Conservation (phyloP, 2,113 vertebrate species). For the Elaphurus davidianus region DNA sequence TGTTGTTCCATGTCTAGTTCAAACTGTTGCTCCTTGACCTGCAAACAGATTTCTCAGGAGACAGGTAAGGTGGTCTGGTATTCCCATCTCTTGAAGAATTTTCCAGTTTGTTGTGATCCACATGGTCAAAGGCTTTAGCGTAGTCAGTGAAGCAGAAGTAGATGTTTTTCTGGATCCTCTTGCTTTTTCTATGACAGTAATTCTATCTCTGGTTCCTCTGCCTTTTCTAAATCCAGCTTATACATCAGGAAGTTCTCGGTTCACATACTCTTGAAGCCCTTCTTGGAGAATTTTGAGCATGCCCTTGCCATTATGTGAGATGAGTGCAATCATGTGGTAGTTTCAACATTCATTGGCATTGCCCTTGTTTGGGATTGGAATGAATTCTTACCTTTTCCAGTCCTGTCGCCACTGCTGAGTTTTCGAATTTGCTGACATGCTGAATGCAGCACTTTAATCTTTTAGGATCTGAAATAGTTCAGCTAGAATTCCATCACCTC, state of each 20-base stretch:
- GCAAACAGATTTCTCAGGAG: background rate
- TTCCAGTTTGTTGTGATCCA: background rate
- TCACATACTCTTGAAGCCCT: background rate
- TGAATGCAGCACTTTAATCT: background rate
- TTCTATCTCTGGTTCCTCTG: background rate
- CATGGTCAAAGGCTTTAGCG: background rate
- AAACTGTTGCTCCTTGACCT: background rate
- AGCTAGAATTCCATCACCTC: background rate
- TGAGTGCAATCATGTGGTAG: background rate
- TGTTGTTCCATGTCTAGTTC: background rate
- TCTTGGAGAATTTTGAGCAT: background rate
- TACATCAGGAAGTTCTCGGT: background rate
- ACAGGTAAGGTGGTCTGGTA: background rate
- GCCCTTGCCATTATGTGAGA: background rate
- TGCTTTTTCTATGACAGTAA: background rate
- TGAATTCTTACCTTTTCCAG: background rate
- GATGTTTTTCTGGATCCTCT: background rate
- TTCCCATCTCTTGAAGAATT: background rate
- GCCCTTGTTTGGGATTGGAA: background rate
- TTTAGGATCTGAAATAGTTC: background rate
- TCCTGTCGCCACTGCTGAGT: background rate
- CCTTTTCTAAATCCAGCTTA: background rate
- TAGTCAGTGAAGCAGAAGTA: background rate
- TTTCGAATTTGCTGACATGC: background rate
- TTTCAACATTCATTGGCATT: background rate